phyloP scores from a whole-genome alignment of 2,113 vertebrate species.

The Marmota flaviventris region DNA sequence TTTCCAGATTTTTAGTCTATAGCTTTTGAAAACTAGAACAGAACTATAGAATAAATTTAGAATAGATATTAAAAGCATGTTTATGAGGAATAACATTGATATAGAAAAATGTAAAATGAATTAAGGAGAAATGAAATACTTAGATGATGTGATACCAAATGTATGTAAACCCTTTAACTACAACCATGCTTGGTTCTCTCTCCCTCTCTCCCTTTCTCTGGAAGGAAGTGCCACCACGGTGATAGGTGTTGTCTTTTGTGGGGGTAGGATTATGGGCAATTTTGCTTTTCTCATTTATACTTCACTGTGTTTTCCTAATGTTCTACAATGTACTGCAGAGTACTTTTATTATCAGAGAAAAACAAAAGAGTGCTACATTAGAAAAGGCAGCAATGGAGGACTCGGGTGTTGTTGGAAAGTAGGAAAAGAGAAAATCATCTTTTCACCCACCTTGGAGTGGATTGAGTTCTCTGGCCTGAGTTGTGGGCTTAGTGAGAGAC shows the following conservation, averaged over 20 bases:
- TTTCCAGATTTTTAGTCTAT: not conserved
- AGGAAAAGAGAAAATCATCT: not conserved
- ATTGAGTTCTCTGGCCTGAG: not conserved
- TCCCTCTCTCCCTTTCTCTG: not conserved
- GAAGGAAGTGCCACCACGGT: not conserved
- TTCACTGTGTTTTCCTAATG: slow-evolving; percentile 50
- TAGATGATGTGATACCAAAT: not conserved
- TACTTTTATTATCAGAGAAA: slow-evolving; percentile 52
- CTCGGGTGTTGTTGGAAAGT: not conserved
- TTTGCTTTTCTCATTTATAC: slow-evolving; percentile 37
- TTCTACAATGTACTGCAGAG: slow-evolving; percentile 31
- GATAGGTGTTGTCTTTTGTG: not conserved
- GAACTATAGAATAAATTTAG: slow-evolving; percentile 15
- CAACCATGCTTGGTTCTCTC: not conserved
- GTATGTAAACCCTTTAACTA: not conserved
- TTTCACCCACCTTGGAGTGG: not conserved
- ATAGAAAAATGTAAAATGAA: not conserved
- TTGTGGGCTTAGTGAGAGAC: not conserved
- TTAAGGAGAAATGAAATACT: not conserved
- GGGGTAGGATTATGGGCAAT: not conserved
- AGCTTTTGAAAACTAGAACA: slow-evolving; percentile 45
- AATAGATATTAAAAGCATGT: not conserved
- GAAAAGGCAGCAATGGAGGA: not conserved
- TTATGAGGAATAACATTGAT: not conserved
- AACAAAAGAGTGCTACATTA: not conserved